Conservation (phyloP, 2,113 vertebrate species). For the Pteropus alecto region DNA sequence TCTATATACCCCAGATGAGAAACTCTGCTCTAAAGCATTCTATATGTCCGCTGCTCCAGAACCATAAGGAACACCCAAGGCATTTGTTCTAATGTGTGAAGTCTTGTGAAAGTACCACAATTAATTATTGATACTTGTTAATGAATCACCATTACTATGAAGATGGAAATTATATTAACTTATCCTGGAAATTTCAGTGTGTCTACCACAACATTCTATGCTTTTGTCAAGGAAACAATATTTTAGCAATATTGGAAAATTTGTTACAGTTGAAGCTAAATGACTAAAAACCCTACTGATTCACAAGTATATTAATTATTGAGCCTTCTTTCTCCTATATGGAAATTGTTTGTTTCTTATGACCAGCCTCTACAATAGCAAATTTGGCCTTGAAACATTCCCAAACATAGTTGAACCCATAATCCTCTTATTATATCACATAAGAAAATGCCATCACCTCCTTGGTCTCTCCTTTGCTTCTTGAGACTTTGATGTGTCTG, state of each 20-base stretch:
- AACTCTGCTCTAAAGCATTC: background rate
- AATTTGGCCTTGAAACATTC: background rate
- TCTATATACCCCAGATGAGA: background rate
- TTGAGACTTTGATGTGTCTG: background rate
- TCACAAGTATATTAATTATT: conserved; percentile 7
- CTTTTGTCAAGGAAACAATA: conserved; percentile 5
- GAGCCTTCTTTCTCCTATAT: background rate
- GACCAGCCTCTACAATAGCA: background rate
- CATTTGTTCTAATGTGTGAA: background rate
- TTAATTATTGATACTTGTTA: background rate
- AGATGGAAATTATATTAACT: background rate
- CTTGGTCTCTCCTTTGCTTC: background rate
- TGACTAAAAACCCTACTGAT: conserved; percentile 6
- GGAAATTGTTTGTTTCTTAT: background rate
- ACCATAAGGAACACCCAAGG: background rate
- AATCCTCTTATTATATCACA: background rate
- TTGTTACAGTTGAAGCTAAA: background rate
- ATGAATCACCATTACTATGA: background rate
- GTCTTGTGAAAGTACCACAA: background rate
- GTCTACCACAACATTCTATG: background rate
- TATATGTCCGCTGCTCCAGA: background rate
- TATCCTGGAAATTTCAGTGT: background rate
- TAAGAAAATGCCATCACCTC: background rate
- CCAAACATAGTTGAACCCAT: background rate
- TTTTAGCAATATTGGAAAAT: conserved; percentile 31